Evolutionary conservation across 2,797 vertebrate species (phyloP).

Genomic region (Triplophysa bombifrons): DNA sequence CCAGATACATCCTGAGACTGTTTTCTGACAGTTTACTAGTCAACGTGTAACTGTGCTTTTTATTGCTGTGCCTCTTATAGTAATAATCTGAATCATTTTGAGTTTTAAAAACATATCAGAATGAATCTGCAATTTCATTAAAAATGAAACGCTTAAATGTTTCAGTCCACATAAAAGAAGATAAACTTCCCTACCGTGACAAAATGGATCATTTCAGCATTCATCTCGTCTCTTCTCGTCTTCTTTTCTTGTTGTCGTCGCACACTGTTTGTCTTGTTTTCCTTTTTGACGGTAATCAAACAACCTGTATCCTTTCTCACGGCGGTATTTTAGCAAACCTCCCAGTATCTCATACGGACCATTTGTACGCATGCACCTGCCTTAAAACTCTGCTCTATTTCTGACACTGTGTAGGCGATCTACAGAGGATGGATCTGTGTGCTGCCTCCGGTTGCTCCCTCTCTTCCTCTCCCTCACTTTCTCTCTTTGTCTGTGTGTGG

Average conservation of each 20-base stretch:
- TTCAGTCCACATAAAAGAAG: slow-evolving; percentile 25
- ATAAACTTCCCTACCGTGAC: slow-evolving; percentile 71
- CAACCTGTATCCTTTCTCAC: slow-evolving; percentile 53
- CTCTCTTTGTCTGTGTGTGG: slow-evolving; percentile 24
- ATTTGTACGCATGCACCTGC: slow-evolving; percentile 60
- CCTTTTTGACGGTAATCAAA: slow-evolving; percentile 42
- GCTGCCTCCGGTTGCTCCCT: slow-evolving; percentile 62
- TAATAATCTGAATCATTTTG: neutral
- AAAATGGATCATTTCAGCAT: slow-evolving; percentile 59
- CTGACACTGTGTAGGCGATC: slow-evolving; percentile 69
- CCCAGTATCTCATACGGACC: slow-evolving; percentile 66
- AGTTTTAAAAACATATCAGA: neutral
- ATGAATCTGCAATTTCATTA: neutral
- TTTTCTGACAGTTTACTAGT: slow-evolving; percentile 6
- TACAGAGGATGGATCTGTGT: slow-evolving; percentile 66
- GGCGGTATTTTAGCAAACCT: slow-evolving; percentile 59
- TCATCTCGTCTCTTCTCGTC: slow-evolving; percentile 45
- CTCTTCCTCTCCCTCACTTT: slow-evolving; percentile 54
- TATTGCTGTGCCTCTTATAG: neutral
- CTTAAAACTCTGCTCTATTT: slow-evolving; percentile 62
- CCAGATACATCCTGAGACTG: neutral
- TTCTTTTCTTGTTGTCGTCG: slow-evolving; percentile 16
- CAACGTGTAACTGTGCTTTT: neutral
- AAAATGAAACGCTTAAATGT: neutral
- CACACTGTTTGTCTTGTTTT: slow-evolving; percentile 51